Base-by-base conservation (phyloP, 2,113 vertebrate species). In the Spermophilus dauricus region DNA sequence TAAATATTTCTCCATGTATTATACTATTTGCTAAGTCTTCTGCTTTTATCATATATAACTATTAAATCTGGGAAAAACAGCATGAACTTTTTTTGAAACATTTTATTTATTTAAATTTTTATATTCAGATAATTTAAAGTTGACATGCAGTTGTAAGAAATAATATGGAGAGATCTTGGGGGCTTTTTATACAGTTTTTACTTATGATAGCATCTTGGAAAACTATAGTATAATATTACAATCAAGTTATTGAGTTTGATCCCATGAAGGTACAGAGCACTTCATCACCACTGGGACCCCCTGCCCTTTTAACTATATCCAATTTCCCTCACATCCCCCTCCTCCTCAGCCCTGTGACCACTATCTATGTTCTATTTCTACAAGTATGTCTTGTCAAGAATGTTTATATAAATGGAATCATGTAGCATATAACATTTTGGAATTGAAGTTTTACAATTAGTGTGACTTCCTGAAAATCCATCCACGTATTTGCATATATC, bases 31-130 rank as follows among this genome's bases (percentile, higher is more conserved):
- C n/a, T 26, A 53, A 85, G 42, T 34, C 48, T 58, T 80, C 32
- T 45, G 9, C 22, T 80, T 92, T 93, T 73, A 39, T 56, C 45
- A 30, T 22, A 73, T 12, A 9, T 42, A 51, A 83, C 37, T 70
- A 78, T 30, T 37, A 1, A 89, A 78, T 63, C 12, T 56, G 6
- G 28, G n/a, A 34, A 93, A 85, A 84, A 24, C 5, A 51, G 13
- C 13, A 28, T 7, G 56, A 20, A 73, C 18, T 70, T 85, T 42
- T 37, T 6, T 75, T 45, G 42, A 53, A 32, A 8, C 8, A 28
- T 51, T 65, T 89, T 83, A 48, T 87, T 82, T 86, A 34, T 48
- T 91, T 82, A 83, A 75, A 39, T 56, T 48, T 73, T 87, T 51
- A 58, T 77, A 65, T n/a, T 45, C 32, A 84, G 24, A 30, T 75